These are phyloP conservation scores for Liolophura sinensis DNA, from an alignment of 1,140 invertebrate species.

Conservation along the genomic window DNA sequence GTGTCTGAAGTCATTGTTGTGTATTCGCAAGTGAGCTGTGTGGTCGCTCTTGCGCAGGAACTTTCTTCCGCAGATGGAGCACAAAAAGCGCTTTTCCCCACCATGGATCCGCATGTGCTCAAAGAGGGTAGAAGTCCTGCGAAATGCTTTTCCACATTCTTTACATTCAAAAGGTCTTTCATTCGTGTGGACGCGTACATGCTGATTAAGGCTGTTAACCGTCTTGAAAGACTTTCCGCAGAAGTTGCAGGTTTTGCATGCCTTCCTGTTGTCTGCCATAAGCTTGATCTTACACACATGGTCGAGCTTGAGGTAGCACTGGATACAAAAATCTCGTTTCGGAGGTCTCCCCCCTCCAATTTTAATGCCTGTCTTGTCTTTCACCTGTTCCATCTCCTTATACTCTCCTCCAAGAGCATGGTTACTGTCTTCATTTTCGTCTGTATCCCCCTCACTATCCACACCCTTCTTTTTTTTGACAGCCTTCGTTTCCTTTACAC, in stretches of 20 bases:
- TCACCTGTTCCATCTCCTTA: too few species aligned
- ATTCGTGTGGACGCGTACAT: constrained; percentile 80
- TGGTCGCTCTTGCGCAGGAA: constrained; percentile 88
- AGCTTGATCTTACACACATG: too few species aligned
- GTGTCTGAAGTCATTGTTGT: not conserved
- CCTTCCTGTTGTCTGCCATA: too few species aligned
- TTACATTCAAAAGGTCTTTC: constrained; percentile 80
- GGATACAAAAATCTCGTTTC: too few species aligned
- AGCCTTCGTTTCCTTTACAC: too few species aligned
- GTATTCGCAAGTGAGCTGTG: constrained; percentile 66
- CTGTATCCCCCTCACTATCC: too few species aligned
- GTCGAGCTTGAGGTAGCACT: too few species aligned
- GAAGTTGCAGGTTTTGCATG: constrained; percentile 7
- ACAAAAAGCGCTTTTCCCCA: constrained; percentile 84
- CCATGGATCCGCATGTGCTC: constrained; percentile 65
- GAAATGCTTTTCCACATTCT: constrained; percentile 17
- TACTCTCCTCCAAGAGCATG: too few species aligned
- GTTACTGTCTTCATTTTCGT: too few species aligned
- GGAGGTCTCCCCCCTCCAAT: too few species aligned
- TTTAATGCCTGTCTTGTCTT: too few species aligned
- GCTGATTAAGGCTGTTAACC: constrained; percentile 38
- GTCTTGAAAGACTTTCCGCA: constrained; percentile 18
- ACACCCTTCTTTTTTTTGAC: too few species aligned
- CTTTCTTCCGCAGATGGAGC: constrained; percentile 86
- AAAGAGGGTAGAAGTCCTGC: constrained; percentile 12